These are phyloP conservation scores for Sinosuthora webbiana DNA, from an alignment of 2,113 vertebrate species.

Conservation along the genomic window DNA sequence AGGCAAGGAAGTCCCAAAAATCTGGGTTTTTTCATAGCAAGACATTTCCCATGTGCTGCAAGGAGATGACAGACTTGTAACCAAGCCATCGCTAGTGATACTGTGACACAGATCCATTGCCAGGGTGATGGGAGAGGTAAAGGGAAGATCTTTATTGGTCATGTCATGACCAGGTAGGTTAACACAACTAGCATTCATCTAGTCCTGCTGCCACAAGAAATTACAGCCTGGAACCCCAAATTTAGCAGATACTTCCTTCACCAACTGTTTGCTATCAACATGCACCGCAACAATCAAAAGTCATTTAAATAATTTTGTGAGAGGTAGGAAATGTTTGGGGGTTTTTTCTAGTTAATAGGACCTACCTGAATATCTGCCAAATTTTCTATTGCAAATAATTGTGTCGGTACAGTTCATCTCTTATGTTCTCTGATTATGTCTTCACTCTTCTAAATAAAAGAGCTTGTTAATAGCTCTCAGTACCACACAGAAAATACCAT, in stretches of 20 bases:
- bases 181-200: too few species aligned
- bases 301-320: not conserved
- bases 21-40: not conserved
- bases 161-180: not conserved
- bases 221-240: not conserved
- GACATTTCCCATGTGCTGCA: not conserved
- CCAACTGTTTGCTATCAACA: not conserved
- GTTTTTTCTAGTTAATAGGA: not conserved
- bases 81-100: not conserved
- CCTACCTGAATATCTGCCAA: not conserved
- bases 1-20: not conserved
- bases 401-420: not conserved
- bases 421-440: accelerated
- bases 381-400: not conserved
- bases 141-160: not conserved
- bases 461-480: not conserved
- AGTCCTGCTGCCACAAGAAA: not conserved
- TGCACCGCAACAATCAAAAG: too few species aligned
- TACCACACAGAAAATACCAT: not conserved
- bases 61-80: not conserved
- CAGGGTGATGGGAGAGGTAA: not conserved
- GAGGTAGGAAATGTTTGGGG: not conserved
- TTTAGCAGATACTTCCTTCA: not conserved
- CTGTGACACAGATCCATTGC: not conserved
- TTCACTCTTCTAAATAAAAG: not conserved